Conservation (phyloP, 2,888 invertebrate genomes). For the Strigamia maritima region DNA sequence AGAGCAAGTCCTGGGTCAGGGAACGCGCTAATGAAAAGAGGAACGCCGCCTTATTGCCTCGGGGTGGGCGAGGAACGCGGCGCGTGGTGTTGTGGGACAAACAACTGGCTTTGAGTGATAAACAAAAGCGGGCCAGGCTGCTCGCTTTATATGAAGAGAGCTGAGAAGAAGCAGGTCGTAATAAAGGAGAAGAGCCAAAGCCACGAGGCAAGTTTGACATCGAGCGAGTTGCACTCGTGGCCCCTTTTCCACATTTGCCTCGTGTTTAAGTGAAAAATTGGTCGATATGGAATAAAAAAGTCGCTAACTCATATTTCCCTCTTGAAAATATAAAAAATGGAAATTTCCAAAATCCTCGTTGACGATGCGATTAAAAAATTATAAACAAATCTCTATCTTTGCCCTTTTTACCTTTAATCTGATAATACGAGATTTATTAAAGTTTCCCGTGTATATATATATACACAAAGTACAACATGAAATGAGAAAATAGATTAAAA, state of each 20-base stretch:
- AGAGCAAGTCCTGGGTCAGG: slow-evolving; percentile 25
- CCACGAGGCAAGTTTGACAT: slow-evolving; percentile 25
- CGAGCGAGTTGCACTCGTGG: background rate
- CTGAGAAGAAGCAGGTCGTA: background rate
- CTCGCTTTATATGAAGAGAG: background rate
- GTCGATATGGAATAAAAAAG: background rate
- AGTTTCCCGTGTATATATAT: too few species aligned
- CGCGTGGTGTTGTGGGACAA: slow-evolving; percentile 30
- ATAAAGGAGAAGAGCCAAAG: slow-evolving; percentile 29
- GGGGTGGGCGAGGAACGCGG: slow-evolving; percentile 21
- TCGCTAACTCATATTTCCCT: background rate
- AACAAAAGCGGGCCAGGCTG: slow-evolving; percentile 26
- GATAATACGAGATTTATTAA: too few species aligned
- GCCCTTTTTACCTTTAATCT: too few species aligned
- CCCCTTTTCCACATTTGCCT: slow-evolving; percentile 6
- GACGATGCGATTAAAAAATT: too few species aligned
- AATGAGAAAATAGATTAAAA: background rate
- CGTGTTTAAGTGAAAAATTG: slow-evolving; percentile 27
- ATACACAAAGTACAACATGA: too few species aligned
- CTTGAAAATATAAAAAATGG: too few species aligned
- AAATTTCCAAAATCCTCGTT: too few species aligned
- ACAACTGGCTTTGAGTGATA: slow-evolving; percentile 20
- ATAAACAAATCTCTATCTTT: too few species aligned
- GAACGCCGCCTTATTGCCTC: slow-evolving; percentile 30
- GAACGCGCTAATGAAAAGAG: slow-evolving; percentile 32